Conservation (phyloP, 2,888 invertebrate species). For the Cephus spinipes region DNA sequence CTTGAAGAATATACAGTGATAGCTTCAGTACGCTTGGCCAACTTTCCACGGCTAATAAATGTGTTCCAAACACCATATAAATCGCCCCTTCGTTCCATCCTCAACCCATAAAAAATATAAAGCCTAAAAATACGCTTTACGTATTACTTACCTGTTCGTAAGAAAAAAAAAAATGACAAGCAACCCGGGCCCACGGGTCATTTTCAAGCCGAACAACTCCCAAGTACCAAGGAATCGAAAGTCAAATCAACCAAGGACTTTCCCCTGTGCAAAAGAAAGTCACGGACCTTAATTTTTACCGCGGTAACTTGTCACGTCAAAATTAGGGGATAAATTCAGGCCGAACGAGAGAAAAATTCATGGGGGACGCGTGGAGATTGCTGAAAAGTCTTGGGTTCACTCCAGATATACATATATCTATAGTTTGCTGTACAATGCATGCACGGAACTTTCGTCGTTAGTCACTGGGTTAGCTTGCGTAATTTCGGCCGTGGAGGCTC, state of each 20-base stretch:
- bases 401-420: neutral
- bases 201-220: neutral
- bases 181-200: neutral
- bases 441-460: neutral
- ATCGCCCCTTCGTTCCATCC: neutral
- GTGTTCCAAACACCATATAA: neutral
- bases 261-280: neutral
- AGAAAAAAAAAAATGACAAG: neutral
- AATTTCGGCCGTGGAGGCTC: neutral
- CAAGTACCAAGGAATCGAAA: neutral
- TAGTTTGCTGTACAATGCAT: neutral
- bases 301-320: neutral
- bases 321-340: neutral
- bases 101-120: neutral
- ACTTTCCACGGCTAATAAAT: neutral
- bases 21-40: neutral
- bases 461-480: neutral
- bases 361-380: neutral
- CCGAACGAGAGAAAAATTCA: neutral
- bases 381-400: neutral
- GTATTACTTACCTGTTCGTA: neutral
- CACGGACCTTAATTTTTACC: neutral
- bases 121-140: neutral
- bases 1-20: neutral
- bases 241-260: neutral